phyloP scores from a whole-genome alignment of 2,888 invertebrate species.

The Machimus atricapillus region DNA sequence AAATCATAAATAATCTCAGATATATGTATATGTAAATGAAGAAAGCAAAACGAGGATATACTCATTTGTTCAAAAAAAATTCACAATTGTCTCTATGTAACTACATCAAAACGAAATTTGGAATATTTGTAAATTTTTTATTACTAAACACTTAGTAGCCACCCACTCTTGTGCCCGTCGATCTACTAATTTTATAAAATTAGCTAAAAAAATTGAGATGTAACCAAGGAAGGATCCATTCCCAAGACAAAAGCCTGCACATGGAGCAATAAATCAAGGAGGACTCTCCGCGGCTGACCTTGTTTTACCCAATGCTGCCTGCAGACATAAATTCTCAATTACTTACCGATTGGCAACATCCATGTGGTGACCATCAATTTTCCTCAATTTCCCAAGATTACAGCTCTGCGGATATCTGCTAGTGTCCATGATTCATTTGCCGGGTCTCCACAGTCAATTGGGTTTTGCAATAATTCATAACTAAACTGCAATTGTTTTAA shows the following conservation, averaged over 20 bases:
- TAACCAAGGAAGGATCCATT: not conserved
- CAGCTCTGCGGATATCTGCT: not conserved
- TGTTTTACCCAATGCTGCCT: not conserved
- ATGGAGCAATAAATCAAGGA: not conserved
- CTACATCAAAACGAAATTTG: no score
- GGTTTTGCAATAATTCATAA: conserved; percentile 1
- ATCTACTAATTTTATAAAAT: no score
- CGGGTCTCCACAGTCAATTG: not conserved
- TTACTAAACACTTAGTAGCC: no score
- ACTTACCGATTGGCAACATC: not conserved
- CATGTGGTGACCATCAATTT: not conserved
- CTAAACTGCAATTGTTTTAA: not conserved
- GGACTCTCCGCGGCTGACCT: not conserved
- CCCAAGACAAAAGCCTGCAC: not conserved
- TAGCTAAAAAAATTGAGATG: not conserved
- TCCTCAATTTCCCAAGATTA: not conserved
- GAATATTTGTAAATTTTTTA: no score
- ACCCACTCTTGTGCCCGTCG: no score
- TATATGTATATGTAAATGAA: no score
- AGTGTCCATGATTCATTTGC: not conserved
- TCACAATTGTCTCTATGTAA: no score
- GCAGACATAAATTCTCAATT: not conserved
- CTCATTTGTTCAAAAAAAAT: no score
- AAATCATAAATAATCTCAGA: no score
- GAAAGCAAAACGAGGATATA: no score